Evolutionary conservation across 2,797 vertebrate genomes (phyloP).

Genomic region (Limnodromus scolopaceus): DNA sequence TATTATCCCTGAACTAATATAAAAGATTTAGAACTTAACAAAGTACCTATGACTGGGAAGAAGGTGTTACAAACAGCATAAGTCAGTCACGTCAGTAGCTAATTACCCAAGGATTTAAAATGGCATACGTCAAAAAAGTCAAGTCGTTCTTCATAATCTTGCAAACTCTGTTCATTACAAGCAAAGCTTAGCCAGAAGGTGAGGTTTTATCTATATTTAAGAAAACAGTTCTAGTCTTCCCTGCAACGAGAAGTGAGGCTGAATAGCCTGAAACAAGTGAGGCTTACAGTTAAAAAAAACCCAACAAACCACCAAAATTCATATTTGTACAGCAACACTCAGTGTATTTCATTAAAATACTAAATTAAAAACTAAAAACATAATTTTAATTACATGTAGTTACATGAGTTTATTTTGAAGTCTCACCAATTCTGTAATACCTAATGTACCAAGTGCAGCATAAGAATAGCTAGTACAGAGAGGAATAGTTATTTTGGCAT

Average conservation of each 20-base stretch:
- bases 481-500: slow-evolving; percentile 4
- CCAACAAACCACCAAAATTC: background rate
- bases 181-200: background rate
- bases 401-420: slow-evolving; percentile 45
- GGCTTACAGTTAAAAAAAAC: background rate
- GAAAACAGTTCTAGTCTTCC: background rate
- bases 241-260: background rate
- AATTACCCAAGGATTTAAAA: background rate
- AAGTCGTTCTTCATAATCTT: background rate
- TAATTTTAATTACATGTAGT: slow-evolving; percentile 29
- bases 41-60: background rate
- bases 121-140: background rate
- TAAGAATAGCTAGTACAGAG: slow-evolving; percentile 23
- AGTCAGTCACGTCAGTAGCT: background rate
- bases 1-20: background rate
- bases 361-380: slow-evolving; percentile 31
- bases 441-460: background rate
- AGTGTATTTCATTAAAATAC: slow-evolving; percentile 22
- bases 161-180: background rate
- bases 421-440: background rate
- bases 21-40: background rate
- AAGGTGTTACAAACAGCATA: background rate
- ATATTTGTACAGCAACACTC: background rate
- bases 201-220: background rate
- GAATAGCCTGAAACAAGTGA: background rate